These are phyloP conservation scores for Hydrotaea cyrtoneurina DNA, from an alignment of 2,888 invertebrate species.

Conservation along the genomic window DNA sequence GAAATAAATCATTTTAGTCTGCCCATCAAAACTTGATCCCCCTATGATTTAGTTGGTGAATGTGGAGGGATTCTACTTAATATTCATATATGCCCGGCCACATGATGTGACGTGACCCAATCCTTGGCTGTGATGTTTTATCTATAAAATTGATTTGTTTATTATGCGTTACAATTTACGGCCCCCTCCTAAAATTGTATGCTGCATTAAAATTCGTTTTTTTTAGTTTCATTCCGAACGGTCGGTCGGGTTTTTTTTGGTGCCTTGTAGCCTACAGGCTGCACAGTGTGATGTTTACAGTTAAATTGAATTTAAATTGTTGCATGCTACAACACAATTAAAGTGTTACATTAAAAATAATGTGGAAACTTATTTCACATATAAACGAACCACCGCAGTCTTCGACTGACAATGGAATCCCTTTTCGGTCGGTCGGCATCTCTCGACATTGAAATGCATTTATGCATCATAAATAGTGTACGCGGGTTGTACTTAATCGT, in stretches of 20 bases:
- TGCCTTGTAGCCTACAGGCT: slow-evolving; percentile 59
- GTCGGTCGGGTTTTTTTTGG: not conserved
- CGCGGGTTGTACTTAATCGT: not conserved
- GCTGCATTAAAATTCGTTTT: not conserved
- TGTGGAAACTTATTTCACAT: slow-evolving; percentile 60
- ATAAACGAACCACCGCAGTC: slow-evolving; percentile 1
- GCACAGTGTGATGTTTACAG: slow-evolving; percentile 76
- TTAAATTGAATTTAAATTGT: slow-evolving; percentile 76
- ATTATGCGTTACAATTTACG: slow-evolving; percentile 42
- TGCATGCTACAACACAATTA: slow-evolving; percentile 72
- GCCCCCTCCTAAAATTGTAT: not conserved
- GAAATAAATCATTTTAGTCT: too few relatives aligned
- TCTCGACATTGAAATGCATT: not conserved
- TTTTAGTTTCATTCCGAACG: not conserved
- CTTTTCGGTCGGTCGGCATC: too few relatives aligned
- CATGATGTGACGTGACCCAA: not conserved
- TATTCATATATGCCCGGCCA: too few relatives aligned
- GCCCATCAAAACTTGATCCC: too few relatives aligned
- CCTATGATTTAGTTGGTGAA: too few relatives aligned
- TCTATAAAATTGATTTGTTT: slow-evolving; percentile 55
- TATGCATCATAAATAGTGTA: not conserved
- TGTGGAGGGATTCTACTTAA: too few relatives aligned
- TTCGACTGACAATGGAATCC: too few relatives aligned
- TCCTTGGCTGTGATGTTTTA: not conserved
- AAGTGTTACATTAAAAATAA: slow-evolving; percentile 62